These are phyloP conservation scores for Helleia helle DNA, from an alignment of 2,888 invertebrate species.

Conservation along the genomic window DNA sequence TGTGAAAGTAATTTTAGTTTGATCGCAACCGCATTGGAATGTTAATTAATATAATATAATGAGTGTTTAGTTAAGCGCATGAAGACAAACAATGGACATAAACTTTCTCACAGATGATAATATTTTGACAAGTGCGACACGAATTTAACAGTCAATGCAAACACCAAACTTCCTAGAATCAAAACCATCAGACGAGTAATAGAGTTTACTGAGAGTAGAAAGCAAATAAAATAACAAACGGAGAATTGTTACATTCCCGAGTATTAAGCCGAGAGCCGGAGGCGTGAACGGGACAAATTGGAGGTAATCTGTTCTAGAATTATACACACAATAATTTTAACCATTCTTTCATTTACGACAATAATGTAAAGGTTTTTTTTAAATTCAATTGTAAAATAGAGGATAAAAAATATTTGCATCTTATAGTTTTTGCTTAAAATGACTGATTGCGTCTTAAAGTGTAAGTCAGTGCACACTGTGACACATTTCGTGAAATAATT, in stretches of 20 bases:
- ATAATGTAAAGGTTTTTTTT: too few relatives aligned
- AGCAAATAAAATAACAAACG: constrained; percentile 64
- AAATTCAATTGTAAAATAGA: too few relatives aligned
- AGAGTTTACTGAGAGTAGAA: constrained; percentile 62
- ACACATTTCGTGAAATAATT: too few relatives aligned
- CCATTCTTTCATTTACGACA: too few relatives aligned
- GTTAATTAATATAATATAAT: constrained; percentile 27
- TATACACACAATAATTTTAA: too few relatives aligned
- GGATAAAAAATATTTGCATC: too few relatives aligned
- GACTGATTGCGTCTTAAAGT: too few relatives aligned
- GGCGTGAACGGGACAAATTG: background rate
- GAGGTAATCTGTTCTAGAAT: too few relatives aligned
- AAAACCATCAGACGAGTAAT: constrained; percentile 62
- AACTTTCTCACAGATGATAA: constrained; percentile 54
- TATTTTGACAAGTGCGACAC: constrained; percentile 59
- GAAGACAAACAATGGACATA: constrained; percentile 40
- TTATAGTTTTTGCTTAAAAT: too few relatives aligned
- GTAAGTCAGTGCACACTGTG: too few relatives aligned
- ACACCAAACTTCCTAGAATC: constrained; percentile 59
- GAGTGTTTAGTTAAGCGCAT: constrained; percentile 22
- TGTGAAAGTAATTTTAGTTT: background rate
- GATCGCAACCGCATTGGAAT: too few relatives aligned
- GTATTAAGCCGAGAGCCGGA: background rate
- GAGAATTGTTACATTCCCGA: constrained; percentile 1
- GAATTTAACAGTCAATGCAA: constrained; percentile 60